phyloP scores from a whole-genome alignment of 2,888 invertebrate species.

The Mellilla xanthometata region DNA sequence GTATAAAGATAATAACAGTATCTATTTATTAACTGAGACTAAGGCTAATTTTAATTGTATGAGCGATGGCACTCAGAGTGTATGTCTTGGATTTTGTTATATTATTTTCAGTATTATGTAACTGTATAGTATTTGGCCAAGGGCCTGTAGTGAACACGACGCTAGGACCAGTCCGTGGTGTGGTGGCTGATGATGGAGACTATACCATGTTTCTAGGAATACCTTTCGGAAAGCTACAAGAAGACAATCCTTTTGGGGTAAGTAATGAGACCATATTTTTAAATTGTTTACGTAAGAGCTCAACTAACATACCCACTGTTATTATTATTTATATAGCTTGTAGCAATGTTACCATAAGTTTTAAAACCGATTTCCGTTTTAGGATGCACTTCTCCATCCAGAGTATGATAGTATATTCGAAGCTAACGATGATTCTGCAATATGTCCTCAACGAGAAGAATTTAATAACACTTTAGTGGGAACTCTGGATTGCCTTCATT shows the following conservation, averaged over 20 bases:
- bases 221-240: conserved; percentile 41
- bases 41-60: no score
- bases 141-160: conserved; percentile 22
- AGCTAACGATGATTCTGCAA: conserved; percentile 41
- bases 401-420: conserved; percentile 35
- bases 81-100: no score
- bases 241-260: conserved; percentile 46
- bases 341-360: neutral
- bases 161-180: conserved; percentile 37
- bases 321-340: neutral
- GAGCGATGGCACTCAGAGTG: no score
- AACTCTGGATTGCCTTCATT: conserved; percentile 37
- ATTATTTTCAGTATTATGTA: no score
- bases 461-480: conserved; percentile 33
- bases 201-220: conserved; percentile 47
- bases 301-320: neutral
- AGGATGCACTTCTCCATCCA: conserved; percentile 20
- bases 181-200: conserved; percentile 37
- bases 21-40: no score
- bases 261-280: no score
- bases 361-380: neutral
- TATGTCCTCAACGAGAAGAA: conserved; percentile 42
- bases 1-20: no score
- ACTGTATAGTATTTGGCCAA: conserved; percentile 50
- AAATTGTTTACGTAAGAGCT: neutral